A percentile compares a stretch with the other conserved stretches of the same genome.
phyloP scores from a whole-genome alignment of 1,140 invertebrate genomes.

The Drosophila ogumai region DNA sequence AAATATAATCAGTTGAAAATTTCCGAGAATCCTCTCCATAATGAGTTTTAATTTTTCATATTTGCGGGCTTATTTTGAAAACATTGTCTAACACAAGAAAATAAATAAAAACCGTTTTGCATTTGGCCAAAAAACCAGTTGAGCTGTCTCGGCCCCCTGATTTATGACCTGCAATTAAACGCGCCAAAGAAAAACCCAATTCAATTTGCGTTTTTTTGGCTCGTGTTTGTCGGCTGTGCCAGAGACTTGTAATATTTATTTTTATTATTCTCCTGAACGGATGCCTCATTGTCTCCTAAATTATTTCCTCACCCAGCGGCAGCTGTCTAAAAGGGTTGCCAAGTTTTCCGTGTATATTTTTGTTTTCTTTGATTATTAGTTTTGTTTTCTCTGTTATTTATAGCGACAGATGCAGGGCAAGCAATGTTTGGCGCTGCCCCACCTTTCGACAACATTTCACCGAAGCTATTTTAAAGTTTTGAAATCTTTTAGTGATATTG shows the following conservation, averaged over 20 bases:
- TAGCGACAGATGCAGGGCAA: constrained; percentile 78
- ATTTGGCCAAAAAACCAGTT: constrained; percentile 39
- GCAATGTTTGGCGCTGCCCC: constrained; percentile 60
- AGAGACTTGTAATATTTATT: constrained; percentile 53
- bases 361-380: constrained; percentile 68
- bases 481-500: constrained; percentile 53
- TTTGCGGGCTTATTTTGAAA: constrained; percentile 15
- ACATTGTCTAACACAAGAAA: constrained; percentile 27
- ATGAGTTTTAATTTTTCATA: constrained; percentile 19
- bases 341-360: constrained; percentile 57
- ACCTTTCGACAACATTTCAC: constrained; percentile 44
- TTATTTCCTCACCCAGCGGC: constrained; percentile 60
- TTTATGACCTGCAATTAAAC: constrained; percentile 70
- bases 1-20: constrained; percentile 23
- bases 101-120: constrained; percentile 26
- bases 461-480: constrained; percentile 56
- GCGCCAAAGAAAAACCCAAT: constrained; percentile 35
- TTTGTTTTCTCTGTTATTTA: constrained; percentile 65
- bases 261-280: constrained; percentile 50
- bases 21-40: constrained; percentile 5
- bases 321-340: constrained; percentile 68
- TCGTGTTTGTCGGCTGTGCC: constrained; percentile 43
- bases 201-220: constrained; percentile 42
- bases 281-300: constrained; percentile 50
- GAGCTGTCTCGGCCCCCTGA: constrained; percentile 38